Evolutionary conservation across 2,797 vertebrate genomes (phyloP), one percentile per base, ranked within the genome.

Genomic region (Pelobates cultripes): DNA sequence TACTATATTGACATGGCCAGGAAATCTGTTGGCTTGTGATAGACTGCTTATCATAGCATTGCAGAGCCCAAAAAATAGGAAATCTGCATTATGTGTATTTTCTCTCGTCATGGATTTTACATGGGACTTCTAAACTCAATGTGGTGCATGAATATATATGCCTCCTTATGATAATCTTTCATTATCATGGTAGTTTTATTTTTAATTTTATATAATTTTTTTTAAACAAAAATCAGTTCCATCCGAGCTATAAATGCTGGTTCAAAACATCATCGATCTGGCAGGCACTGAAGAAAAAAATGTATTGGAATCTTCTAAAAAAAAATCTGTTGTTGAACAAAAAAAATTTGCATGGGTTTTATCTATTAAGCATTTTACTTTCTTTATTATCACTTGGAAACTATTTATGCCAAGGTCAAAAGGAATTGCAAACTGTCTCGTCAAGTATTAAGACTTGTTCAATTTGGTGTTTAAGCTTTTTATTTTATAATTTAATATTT

Each of bases 41-140:
- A 82, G 75, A 67, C 7, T 13, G 74, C 74, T 72, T 82, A 77
- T 77, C 80, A 67, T 4, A 14, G 14, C 47, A 1, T n/a, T 44
- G 69, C 80, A 82, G 80, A 67, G 17, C 41, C 14, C 28, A 6
- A 43, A 14, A 41, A 57, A 40, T 51, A 17, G n/a, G 53, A 10
- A 6, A 51, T 51, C 14, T 44, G 51, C 41, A 66, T 73, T 61
- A 74, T 44, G 47, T n/a, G 12, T 72, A 55, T 71, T 82, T 74
- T 69, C 68, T 13, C 80, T 45, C 28, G 74, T 57, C 47, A 43
- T 41, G 63, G 69, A 81, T 77, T 51, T 81, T 81, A 71, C 73
- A 72, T 55, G 41, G 70, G 3, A 14, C 44, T 15, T 40, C 8
- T 2, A 6, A 60, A 69, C 28, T 2, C 55, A 17, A 12, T 61